Evolutionary conservation across 2,888 invertebrate genomes (phyloP).

Genomic region (Mythimna ferrago): DNA sequence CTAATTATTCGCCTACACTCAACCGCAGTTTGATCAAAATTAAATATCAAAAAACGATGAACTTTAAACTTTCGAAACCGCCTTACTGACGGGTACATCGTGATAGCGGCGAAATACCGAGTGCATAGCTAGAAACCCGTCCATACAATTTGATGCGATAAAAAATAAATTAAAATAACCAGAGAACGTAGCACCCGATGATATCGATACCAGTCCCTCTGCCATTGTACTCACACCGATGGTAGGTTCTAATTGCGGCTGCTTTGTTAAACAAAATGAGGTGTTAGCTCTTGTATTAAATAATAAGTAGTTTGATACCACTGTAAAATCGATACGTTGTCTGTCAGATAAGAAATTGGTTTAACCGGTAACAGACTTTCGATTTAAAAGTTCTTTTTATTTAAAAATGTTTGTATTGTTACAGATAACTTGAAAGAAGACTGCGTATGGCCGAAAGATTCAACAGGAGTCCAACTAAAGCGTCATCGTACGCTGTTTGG

Average conservation of each 20-base stretch:
- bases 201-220: slow-evolving; percentile 85
- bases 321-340: slow-evolving; percentile 75
- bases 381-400: slow-evolving; percentile 57
- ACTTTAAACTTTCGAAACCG: slow-evolving; percentile 85
- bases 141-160: slow-evolving; percentile 87
- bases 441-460: slow-evolving; percentile 88
- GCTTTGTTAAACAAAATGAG: slow-evolving; percentile 90
- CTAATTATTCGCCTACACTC: slow-evolving; percentile 62
- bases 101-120: slow-evolving; percentile 79
- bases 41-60: slow-evolving; percentile 83
- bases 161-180: slow-evolving; percentile 90
- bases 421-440: slow-evolving; percentile 84
- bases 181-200: slow-evolving; percentile 80
- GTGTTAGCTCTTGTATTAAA: slow-evolving; percentile 90
- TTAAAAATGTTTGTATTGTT: slow-evolving; percentile 77
- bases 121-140: slow-evolving; percentile 83
- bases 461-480: slow-evolving; percentile 83
- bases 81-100: slow-evolving; percentile 78
- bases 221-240: slow-evolving; percentile 85
- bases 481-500: slow-evolving; percentile 87
- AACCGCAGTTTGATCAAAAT: slow-evolving; percentile 71
- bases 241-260: slow-evolving; percentile 87
- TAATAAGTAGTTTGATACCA: slow-evolving; percentile 85
- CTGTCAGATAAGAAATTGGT: slow-evolving; percentile 77
- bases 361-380: slow-evolving; percentile 61